These are phyloP conservation scores for Acrocephalus arundinaceus DNA, from an alignment of 2,113 vertebrate genomes.

Conservation along the genomic window DNA sequence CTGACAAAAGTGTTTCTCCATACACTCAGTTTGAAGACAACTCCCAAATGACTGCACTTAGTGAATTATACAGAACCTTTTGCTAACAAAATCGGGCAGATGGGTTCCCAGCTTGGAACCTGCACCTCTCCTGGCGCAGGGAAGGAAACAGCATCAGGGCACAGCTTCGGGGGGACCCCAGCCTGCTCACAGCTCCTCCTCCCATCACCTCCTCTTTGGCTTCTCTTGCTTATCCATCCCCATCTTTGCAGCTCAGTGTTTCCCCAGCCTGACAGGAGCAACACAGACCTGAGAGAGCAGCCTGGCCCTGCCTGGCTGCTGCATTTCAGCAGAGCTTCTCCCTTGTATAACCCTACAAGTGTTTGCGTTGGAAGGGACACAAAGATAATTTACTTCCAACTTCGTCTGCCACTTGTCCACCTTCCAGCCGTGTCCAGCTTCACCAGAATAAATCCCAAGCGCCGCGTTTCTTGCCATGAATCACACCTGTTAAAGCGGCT, in stretches of 20 bases:
- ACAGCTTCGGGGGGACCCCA: background rate
- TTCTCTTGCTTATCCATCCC: background rate
- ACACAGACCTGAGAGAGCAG: background rate
- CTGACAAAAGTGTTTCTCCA: background rate
- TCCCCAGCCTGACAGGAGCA: background rate
- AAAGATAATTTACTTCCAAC: background rate
- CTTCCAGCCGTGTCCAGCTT: background rate
- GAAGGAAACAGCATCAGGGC: background rate
- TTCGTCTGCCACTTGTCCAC: fast-evolving
- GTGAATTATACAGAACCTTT: background rate
- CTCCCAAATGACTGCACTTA: background rate
- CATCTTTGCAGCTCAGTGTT: background rate
- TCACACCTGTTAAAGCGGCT: fast-evolving
- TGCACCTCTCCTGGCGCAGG: fast-evolving
- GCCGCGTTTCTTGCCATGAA: fast-evolving
- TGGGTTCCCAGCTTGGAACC: background rate
- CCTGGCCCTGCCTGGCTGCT: background rate
- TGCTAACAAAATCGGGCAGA: background rate
- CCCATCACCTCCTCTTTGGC: background rate
- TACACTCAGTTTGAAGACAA: background rate
- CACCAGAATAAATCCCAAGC: background rate
- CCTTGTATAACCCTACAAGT: fast-evolving
- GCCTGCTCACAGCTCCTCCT: background rate
- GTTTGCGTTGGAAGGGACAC: background rate
- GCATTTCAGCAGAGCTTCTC: background rate